Evolutionary conservation across 2,113 vertebrate genomes (phyloP), one percentile per base, ranked within the genome.

Genomic region (Oncorhynchus mykiss): DNA sequence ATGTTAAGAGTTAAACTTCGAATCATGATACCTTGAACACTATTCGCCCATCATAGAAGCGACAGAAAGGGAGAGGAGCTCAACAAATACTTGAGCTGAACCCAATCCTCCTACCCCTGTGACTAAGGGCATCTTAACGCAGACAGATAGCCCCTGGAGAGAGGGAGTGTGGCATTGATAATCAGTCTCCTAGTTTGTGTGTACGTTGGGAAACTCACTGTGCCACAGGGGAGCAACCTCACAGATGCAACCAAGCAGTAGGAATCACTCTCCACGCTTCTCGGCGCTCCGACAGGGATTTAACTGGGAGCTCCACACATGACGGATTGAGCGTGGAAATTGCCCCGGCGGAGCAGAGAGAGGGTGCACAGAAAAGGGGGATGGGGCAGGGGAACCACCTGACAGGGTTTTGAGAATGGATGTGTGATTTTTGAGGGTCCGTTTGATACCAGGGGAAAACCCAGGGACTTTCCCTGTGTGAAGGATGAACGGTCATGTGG

Each of bases 91-190:
- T 29, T 14, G 13, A 45, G 57, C 11, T 14, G 66, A 79, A 75
- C 54, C 45, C 34, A 69, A 67, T 81, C 68, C 75, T 75, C 81
- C 80, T 77, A 86, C 84, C 75, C 75, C 14, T 77, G 80, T 82
- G 80, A 89, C 83, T 11, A 45, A 45, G 39, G 39, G 39, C 39
- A 45, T 45, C 9, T 64, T 84, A 88, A 86, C 76, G 68, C 77
- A 82, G 83, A 85, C 81, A 76, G 82, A 91, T 87, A 78, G 72
- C 73, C 85, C 85, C 85, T 39, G 66, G 84, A 45, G 83, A 80
- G 79, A 67, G 73, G 39, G 84, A 87, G 80, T 86, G 81, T 82
- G 81, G 76, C 78, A 66, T 87, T 87, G 85, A 87, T 87, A 79
- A 89, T 88, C 77, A 76, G 84, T 89, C 88, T 84, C 78, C 72